A percentile compares a stretch with the other conserved stretches of the same genome.
These are phyloP conservation scores for Poecilia latipinna DNA, from an alignment of 2,113 vertebrate genomes.

Conservation along the genomic window DNA sequence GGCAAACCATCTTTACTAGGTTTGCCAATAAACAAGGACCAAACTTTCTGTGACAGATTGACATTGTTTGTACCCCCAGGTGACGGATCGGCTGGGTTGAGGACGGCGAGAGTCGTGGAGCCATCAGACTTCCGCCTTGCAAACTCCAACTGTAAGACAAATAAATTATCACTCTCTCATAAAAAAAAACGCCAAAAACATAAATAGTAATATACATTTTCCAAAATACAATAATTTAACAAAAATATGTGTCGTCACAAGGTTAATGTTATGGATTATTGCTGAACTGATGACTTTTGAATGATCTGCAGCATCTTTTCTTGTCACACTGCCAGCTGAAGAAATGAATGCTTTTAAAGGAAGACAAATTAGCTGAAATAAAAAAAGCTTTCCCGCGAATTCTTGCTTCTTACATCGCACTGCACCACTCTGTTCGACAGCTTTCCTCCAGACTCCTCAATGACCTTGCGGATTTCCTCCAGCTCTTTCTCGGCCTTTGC, in stretches of 20 bases:
- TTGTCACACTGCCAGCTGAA: neutral
- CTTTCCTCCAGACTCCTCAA: constrained; percentile 91
- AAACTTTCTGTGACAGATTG: neutral
- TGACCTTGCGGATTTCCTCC: constrained; percentile 90
- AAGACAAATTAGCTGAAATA: neutral
- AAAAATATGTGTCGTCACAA: neutral
- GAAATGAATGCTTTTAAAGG: neutral
- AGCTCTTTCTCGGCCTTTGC: constrained; percentile 88
- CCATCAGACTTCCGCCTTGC: constrained; percentile 90
- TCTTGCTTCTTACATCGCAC: constrained; percentile 81
- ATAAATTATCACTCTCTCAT: neutral
- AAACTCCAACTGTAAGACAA: constrained; percentile 87
- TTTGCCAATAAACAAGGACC: too few species aligned
- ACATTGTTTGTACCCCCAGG: constrained; percentile 82
- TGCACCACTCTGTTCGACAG: constrained; percentile 87
- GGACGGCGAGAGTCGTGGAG: constrained; percentile 91
- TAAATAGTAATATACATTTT: neutral
- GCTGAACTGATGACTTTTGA: neutral
- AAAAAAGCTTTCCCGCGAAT: neutral
- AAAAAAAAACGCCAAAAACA: neutral
- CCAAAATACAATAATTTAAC: neutral
- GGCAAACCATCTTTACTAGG: too few species aligned
- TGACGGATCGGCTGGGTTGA: constrained; percentile 87
- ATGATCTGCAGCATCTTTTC: neutral
- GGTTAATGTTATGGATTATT: neutral